These are phyloP conservation scores for Melanostoma scalare DNA, from an alignment of 2,888 invertebrate species.

Conservation along the genomic window DNA sequence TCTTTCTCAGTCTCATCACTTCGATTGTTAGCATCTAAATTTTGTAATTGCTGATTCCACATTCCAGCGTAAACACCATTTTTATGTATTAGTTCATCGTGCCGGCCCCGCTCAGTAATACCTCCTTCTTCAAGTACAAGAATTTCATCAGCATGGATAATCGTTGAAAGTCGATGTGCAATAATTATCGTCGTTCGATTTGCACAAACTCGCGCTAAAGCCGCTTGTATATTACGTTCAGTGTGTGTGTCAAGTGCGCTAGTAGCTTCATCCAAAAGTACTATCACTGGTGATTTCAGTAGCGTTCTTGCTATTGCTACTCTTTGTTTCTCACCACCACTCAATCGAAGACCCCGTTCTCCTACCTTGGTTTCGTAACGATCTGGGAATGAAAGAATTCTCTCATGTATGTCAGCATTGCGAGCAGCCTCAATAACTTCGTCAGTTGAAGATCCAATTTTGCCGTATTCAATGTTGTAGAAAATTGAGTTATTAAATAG, in stretches of 20 bases:
- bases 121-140: slow-evolving; percentile 95
- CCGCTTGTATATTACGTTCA: slow-evolving; percentile 96
- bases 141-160: slow-evolving; percentile 97
- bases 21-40: slow-evolving; percentile 76
- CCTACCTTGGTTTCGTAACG: slow-evolving; percentile 95
- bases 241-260: slow-evolving; percentile 98
- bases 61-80: slow-evolving; percentile 92
- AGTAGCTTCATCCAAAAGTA: slow-evolving; percentile 96
- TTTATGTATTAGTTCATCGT: slow-evolving; percentile 86
- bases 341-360: slow-evolving; percentile 95
- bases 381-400: slow-evolving; percentile 95
- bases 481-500: slow-evolving; percentile 95
- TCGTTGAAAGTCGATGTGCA: slow-evolving; percentile 96
- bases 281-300: slow-evolving; percentile 94
- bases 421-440: slow-evolving; percentile 95
- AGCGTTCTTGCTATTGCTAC: slow-evolving; percentile 98
- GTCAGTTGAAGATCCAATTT: slow-evolving; percentile 88
- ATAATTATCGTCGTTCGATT: slow-evolving; percentile 96
- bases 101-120: slow-evolving; percentile 94
- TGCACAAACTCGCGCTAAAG: slow-evolving; percentile 91
- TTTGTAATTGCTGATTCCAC: slow-evolving; percentile 93
- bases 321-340: slow-evolving; percentile 98
- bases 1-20: slow-evolving; percentile 60
- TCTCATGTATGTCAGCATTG: slow-evolving; percentile 96
- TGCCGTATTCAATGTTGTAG: slow-evolving; percentile 97